Evolutionary conservation across 2,113 vertebrate genomes (phyloP), one percentile per base, ranked within the genome.

Genomic region (Elgaria multicarinata): DNA sequence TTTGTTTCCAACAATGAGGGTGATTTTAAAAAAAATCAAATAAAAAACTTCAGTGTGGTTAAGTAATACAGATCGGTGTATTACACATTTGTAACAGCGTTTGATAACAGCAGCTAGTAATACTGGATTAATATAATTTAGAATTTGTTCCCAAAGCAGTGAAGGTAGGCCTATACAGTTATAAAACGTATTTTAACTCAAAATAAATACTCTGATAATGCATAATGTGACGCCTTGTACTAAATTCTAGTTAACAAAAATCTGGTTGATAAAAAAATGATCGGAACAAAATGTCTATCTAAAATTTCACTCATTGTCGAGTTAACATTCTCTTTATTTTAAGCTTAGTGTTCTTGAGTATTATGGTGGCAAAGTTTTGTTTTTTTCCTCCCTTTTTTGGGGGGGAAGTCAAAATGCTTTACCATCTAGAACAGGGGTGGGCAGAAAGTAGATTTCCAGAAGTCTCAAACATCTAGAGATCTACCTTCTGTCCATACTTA

Each of bases 131-230:
- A 96, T 96, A 96, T 94, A 96, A 95, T 96, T 97, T 95, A 97
- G 97, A 98, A 97, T 97, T 97, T 97, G 95, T 96, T 97, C 97
- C 97, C 96, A 97, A 89, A 95, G 95, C 94, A 87, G 96, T 96
- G 96, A 97, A 97, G 96, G 83, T 87, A 96, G 95, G 92, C 96
- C 96, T 96, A 97, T 95, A 96, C 95, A 96, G 96, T 96, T 97
- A 96, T 96, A 95, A 97, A 85, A 94, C 6, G 94, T 96, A 96
- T 96, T 82, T 82, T n/a, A 72, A 95, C n/a, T 80, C 91, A 96
- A 97, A 97, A 97, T 97, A 97, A 97, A 98, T 97, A 97, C 94
- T 96, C 94, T 95, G 96, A 96, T 96, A 96, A 96, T 91, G 97
- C 90, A 92, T 96, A 93, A 97, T 92, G 94, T 94, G 94, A 96